Evolutionary conservation across 2,113 vertebrate genomes (phyloP).

Genomic region (Anoura caudifer): DNA sequence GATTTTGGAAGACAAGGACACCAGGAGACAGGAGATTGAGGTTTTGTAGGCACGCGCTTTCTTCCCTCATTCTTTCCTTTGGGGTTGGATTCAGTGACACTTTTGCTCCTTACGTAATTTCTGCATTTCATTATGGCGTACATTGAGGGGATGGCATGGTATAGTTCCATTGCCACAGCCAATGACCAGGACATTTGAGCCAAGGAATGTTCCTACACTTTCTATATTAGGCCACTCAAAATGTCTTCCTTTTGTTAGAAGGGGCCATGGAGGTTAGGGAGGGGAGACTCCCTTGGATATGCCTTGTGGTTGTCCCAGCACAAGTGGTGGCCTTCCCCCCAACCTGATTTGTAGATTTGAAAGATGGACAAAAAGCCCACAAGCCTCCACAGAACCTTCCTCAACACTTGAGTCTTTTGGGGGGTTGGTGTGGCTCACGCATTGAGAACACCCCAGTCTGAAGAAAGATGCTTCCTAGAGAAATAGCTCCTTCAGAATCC

Average conservation of each 20-base stretch:
- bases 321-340: background rate
- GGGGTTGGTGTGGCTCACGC: constrained; percentile 48
- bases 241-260: background rate
- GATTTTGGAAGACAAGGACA: background rate
- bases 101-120: background rate
- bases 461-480: constrained; percentile 66
- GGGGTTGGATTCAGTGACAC: background rate
- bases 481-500: constrained; percentile 70
- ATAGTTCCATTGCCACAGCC: background rate
- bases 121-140: background rate
- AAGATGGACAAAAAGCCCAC: background rate
- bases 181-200: constrained; percentile 25
- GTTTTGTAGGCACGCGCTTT: background rate
- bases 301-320: background rate
- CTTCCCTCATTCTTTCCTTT: background rate
- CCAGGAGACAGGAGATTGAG: background rate
- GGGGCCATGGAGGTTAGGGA: accelerated
- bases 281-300: background rate
- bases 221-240: background rate
- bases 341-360: background rate
- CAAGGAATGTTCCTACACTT: background rate
- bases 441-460: constrained; percentile 72
- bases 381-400: constrained; percentile 43
- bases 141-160: background rate
- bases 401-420: constrained; percentile 48